Base-by-base conservation (phyloP, 2,113 vertebrate genomes). In the Semnornis frantzii region DNA sequence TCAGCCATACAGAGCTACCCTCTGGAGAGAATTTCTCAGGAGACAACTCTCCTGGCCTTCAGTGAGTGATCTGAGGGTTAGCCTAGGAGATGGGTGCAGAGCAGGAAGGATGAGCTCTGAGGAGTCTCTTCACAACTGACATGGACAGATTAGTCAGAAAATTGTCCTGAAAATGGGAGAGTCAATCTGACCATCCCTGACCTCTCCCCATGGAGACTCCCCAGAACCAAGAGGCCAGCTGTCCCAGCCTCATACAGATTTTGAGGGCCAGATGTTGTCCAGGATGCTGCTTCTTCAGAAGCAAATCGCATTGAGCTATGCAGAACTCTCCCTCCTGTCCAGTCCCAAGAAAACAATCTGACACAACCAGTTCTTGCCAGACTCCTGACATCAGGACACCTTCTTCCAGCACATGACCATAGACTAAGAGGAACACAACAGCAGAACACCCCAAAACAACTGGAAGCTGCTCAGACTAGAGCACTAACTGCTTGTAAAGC, bases 301-400 rank as follows among this genome's bases (percentile, higher is more conserved):
- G 66, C 27, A 5, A 82, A 77, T 85, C 0, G 4, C 69, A 83
- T 54, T 2, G 0, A 92, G 58, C 78, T 79, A 39, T 23, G 59
- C 57, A 90, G 52, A 85, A 52, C 57, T 85, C 63, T 96, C 46
- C 42, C 52, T 89, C 65, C 89, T 93, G 87, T 60, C 75, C 60
- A n/a, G 46, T 73, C 64, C 48, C 23, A 58, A 68, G 52, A 68
- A 85, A 95, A 94, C 64, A 93, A 88, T 60, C 85, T 58, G 65
- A 95, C 72, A 83, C 42, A 91, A 94, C 72, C 82, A 80, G 64
- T 71, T 85, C 64, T 70, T 87, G 89, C 46, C 89, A 50, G 63
- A 44, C 21, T 52, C 42, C 59, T 80, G 71, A 81, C 4, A 3
- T 75, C 82, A 90, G 54, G 54, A 62, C 69, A 85, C 54, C 76